Base-by-base conservation (phyloP, 2,113 vertebrate genomes). In the Mustela lutreola region DNA sequence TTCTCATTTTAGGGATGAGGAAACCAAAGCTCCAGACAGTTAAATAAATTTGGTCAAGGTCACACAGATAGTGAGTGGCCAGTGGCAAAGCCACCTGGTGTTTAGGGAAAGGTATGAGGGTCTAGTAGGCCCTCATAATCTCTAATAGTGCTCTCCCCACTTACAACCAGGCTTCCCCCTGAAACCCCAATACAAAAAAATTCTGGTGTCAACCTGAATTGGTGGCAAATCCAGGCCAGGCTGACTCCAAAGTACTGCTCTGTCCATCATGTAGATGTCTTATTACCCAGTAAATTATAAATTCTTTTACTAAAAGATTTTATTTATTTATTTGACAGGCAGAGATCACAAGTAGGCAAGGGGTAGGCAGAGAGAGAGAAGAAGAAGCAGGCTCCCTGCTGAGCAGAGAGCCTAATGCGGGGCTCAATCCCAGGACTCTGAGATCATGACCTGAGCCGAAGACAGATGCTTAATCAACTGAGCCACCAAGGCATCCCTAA, bases 71-170 rank as follows among this genome's bases (percentile, higher is more conserved):
- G 7, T 78, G 19, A 36, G 9, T 48, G 22, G 16, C 5, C 78
- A 42, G 16, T 26, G 62, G 31, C 28, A 31, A 93, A 84, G 5
- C 8, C 58, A 81, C 4, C 3, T 36, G 83, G 85, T 33, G 8
- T 65, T 73, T 39, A 6, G 15, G 1, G 5, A 12, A 26, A 48
- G 26, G 26, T 78, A 14, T 15, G 0, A 9, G 1, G 1, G 31
- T 50, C 11, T 28, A 39, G 62, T 80, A 22, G 10, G 18, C 19
- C 11, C 33, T 5, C 22, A 36, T 75, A 56, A 48, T 63, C 28
- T 78, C 71, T 67, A 19, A 7, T 50, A 48, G 31, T n/a, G 5
- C 16, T 76, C 31, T 56, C 28, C 39, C 39, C 31, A 45, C 60
- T 67, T 65, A 56, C 21, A 75, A 86, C 39, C 42, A 60, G 21